phyloP scores from a whole-genome alignment of 2,113 vertebrate genomes.

The Pseudopipra pipra region DNA sequence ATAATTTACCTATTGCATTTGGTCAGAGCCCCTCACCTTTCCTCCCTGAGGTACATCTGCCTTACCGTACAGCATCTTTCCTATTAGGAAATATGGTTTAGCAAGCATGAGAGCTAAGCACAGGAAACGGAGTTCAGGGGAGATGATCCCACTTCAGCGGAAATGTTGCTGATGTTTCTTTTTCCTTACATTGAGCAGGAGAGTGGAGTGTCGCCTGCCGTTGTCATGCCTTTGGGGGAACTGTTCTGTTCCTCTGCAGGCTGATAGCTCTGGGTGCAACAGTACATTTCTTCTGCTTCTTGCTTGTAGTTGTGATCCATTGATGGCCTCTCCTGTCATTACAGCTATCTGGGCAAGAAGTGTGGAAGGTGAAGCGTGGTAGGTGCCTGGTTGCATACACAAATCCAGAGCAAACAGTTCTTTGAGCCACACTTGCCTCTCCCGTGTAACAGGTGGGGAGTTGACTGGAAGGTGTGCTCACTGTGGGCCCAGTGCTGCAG shows the following conservation, averaged over 20 bases:
- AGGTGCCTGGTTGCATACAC: neutral
- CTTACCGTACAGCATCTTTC: neutral
- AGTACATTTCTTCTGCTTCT: neutral
- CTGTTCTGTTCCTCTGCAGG: neutral
- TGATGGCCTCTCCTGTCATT: neutral
- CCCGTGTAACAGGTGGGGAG: neutral
- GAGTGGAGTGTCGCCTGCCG: neutral
- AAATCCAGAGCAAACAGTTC: neutral
- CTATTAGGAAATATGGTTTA: neutral
- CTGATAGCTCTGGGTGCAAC: neutral
- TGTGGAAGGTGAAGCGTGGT: neutral
- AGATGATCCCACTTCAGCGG: neutral
- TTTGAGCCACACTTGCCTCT: neutral
- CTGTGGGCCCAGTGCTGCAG: neutral
- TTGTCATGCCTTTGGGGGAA: neutral
- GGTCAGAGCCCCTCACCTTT: neutral
- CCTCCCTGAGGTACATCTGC: neutral
- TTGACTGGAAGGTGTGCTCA: neutral
- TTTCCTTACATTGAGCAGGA: fast-evolving
- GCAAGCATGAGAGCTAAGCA: neutral
- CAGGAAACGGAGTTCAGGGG: neutral
- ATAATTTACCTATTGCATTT: neutral
- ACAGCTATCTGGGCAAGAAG: neutral
- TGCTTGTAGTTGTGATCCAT: neutral
- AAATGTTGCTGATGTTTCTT: neutral